Conservation (phyloP, 2,888 invertebrate species). For the Anorthoa munda region DNA sequence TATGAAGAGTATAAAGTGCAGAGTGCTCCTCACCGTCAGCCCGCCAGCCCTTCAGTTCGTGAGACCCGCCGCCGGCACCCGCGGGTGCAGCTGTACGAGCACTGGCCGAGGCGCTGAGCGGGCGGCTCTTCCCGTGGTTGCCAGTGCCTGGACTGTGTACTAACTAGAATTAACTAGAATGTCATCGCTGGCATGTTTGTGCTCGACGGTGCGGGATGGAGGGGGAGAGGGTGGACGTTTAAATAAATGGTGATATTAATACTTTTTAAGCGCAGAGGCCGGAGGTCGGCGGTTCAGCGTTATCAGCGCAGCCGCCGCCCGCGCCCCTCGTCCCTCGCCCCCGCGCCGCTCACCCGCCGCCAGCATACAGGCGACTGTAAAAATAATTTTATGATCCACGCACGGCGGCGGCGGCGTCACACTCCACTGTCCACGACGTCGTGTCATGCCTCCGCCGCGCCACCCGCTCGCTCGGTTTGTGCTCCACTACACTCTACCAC, state of each 20-base stretch:
- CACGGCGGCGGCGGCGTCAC: slow-evolving; percentile 26
- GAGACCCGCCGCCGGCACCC: not conserved
- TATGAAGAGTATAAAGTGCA: too few species aligned
- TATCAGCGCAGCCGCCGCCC: slow-evolving; percentile 71
- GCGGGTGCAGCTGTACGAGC: not conserved
- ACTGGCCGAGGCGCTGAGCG: not conserved
- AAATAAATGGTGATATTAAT: slow-evolving; percentile 80
- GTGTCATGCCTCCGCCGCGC: not conserved
- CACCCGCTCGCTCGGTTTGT: too few species aligned
- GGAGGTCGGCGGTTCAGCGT: slow-evolving; percentile 80
- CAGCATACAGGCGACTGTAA: slow-evolving; percentile 54
- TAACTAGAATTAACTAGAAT: slow-evolving; percentile 40
- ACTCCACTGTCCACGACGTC: slow-evolving; percentile 47
- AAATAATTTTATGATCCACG: slow-evolving; percentile 59
- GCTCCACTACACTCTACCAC: not conserved
- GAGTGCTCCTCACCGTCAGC: too few species aligned
- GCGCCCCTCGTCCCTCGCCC: slow-evolving; percentile 51
- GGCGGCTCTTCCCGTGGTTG: not conserved
- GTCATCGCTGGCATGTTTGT: slow-evolving; percentile 44
- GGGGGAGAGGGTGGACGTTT: slow-evolving; percentile 64
- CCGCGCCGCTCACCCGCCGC: slow-evolving; percentile 47
- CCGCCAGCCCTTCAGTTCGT: too few species aligned
- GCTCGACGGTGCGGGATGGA: slow-evolving; percentile 22
- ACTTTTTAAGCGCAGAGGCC: slow-evolving; percentile 79
- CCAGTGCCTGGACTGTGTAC: not conserved